A percentile compares a stretch with the other conserved stretches of the same genome.
These are phyloP conservation scores for Rhyacophila brunnea DNA, from an alignment of 1,140 invertebrate genomes.

Conservation along the genomic window DNA sequence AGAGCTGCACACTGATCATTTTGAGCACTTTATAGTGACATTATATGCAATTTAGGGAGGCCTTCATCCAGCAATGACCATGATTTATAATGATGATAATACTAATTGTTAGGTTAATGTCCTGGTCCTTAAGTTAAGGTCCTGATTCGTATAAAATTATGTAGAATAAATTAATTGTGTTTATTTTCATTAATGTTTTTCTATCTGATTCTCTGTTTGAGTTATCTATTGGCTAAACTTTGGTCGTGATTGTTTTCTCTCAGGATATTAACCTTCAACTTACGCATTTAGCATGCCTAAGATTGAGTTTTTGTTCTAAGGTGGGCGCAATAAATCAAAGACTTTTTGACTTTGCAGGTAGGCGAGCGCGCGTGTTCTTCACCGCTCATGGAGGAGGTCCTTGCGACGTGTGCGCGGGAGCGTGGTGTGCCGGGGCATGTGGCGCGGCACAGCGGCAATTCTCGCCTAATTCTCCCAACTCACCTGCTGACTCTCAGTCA, in stretches of 20 bases:
- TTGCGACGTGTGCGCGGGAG: slow-evolving; percentile 46
- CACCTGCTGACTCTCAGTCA: neutral
- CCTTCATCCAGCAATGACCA: no score
- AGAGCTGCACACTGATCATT: no score
- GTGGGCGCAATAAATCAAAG: neutral
- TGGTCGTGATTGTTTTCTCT: neutral
- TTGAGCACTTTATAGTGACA: no score
- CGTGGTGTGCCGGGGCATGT: slow-evolving; percentile 44
- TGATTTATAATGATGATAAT: no score
- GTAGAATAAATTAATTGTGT: neutral
- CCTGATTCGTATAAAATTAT: no score
- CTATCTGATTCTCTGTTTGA: neutral
- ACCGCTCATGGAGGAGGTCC: slow-evolving; percentile 36
- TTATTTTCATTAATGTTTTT: slow-evolving; percentile 2
- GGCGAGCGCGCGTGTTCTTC: slow-evolving; percentile 50
- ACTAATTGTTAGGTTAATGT: no score
- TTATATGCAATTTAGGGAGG: no score
- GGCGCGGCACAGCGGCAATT: slow-evolving; percentile 39
- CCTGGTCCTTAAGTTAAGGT: no score
- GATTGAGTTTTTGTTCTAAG: no score
- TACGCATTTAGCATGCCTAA: neutral
- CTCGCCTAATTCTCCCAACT: slow-evolving; percentile 22
- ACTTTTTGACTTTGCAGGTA: slow-evolving; percentile 39
- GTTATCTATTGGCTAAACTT: neutral
- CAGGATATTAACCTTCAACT: neutral